phyloP scores from a whole-genome alignment of 1,140 invertebrate genomes.

The Dendrolimus kikuchii region DNA sequence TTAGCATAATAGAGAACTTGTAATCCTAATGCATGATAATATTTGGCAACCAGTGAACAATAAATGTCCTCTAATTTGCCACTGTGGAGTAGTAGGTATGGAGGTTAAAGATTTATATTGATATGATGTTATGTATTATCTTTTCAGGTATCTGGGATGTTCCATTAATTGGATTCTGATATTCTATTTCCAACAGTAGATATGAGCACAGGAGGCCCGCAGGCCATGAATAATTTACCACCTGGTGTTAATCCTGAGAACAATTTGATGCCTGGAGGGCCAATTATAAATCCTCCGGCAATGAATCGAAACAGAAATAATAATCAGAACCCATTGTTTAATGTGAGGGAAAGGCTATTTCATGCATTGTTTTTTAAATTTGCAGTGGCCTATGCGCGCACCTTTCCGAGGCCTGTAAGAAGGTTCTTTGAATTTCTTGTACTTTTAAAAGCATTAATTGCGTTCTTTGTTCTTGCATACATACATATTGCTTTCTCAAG shows the following conservation, averaged over 20 bases:
- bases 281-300: constrained; percentile 59
- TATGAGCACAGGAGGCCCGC: constrained; percentile 52
- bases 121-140: constrained; percentile 19
- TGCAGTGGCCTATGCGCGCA: constrained; percentile 90
- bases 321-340: constrained; percentile 83
- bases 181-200: constrained; percentile 14
- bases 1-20: constrained; percentile 19
- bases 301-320: constrained; percentile 73
- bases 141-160: constrained; percentile 24
- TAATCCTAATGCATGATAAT: background rate
- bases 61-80: constrained; percentile 26
- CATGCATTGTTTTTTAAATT: constrained; percentile 95
- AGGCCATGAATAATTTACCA: constrained; percentile 56
- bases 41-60: too few relatives aligned
- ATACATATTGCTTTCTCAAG: constrained; percentile 96
- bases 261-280: constrained; percentile 65
- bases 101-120: constrained; percentile 19
- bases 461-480: constrained; percentile 94
- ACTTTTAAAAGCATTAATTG: constrained; percentile 89
- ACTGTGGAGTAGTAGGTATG: constrained; percentile 9
- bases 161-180: constrained; percentile 8
- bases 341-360: constrained; percentile 94
- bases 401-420: constrained; percentile 89
- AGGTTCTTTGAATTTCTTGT: constrained; percentile 93
- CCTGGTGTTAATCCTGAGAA: constrained; percentile 71